A percentile compares a stretch with the other conserved stretches of the same genome.
These are phyloP conservation scores for Uloborus plumipes DNA, from an alignment of 2,888 invertebrate genomes.

Conservation along the genomic window DNA sequence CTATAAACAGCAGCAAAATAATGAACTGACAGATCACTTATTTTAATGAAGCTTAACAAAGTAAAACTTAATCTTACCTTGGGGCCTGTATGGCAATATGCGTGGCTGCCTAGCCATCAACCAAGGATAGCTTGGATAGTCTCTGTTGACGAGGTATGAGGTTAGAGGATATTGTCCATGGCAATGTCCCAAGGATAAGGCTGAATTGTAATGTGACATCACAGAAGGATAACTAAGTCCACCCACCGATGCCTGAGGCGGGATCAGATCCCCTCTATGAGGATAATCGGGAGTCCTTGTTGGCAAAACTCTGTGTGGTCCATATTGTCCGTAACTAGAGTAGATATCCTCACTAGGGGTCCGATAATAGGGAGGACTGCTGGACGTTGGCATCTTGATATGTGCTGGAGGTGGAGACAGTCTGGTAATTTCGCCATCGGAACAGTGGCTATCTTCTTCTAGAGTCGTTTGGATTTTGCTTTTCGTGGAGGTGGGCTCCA, in stretches of 20 bases:
- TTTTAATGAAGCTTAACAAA: not conserved
- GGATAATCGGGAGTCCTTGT: constrained; percentile 24
- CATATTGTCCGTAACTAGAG: constrained; percentile 25
- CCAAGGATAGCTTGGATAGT: constrained; percentile 52
- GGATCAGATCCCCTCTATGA: constrained; percentile 20
- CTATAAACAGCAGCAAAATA: not conserved
- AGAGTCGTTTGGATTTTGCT: not conserved
- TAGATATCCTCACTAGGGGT: constrained; percentile 37
- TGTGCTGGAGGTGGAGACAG: constrained; percentile 45
- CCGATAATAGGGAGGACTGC: constrained; percentile 15
- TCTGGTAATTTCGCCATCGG: constrained; percentile 36
- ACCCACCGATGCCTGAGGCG: not conserved
- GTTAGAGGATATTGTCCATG: constrained; percentile 55
- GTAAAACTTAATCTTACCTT: constrained; percentile 37
- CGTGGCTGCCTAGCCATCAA: constrained; percentile 55
- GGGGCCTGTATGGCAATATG: constrained; percentile 54
- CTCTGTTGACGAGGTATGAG: constrained; percentile 57
- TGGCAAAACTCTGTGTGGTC: constrained; percentile 13
- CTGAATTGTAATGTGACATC: constrained; percentile 46
- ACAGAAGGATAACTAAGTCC: constrained; percentile 45
- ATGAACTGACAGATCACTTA: not conserved
- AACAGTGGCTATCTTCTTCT: constrained; percentile 24
- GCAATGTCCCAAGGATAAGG: constrained; percentile 41
- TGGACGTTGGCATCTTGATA: constrained; percentile 22
- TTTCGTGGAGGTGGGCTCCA: constrained; percentile 12